A percentile compares a stretch with the other conserved stretches of the same genome.
Evolutionary conservation across 2,113 vertebrate species (phyloP).

Genomic region (Pristiophorus japonicus): DNA sequence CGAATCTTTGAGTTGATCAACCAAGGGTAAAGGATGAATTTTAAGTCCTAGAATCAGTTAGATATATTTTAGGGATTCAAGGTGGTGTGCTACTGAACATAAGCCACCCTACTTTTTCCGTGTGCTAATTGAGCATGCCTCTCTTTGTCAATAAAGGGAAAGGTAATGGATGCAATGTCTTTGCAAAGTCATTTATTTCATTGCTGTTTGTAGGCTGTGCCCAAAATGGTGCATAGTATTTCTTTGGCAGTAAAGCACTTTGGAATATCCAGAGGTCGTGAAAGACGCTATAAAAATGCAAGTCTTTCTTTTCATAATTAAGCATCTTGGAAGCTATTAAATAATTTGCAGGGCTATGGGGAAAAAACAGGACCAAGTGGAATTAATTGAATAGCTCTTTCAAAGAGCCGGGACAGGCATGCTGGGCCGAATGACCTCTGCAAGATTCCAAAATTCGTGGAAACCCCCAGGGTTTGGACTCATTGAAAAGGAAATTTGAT

Average conservation of each 20-base stretch:
- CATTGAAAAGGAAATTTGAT: no score
- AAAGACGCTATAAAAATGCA: neutral
- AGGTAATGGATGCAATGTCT: neutral
- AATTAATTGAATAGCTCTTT: no score
- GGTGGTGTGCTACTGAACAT: no score
- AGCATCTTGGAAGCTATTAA: neutral
- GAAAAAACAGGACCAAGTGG: neutral
- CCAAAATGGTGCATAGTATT: neutral
- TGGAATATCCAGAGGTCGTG: neutral
- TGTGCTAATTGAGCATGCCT: neutral
- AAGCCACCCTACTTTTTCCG: neutral
- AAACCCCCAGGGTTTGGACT: no score
- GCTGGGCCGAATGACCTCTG: no score
- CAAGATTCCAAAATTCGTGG: no score
- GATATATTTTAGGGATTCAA: neutral
- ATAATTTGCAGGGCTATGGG: neutral
- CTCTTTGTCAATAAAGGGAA: neutral
- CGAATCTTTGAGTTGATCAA: neutral
- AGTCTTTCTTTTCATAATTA: neutral
- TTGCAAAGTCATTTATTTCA: neutral
- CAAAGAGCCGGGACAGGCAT: no score
- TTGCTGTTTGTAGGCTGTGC: neutral
- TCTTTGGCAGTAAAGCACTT: neutral
- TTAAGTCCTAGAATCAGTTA: neutral
- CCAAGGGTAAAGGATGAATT: neutral